These are phyloP conservation scores for Cathartes aura DNA, from an alignment of 2,113 vertebrate genomes.

Conservation along the genomic window DNA sequence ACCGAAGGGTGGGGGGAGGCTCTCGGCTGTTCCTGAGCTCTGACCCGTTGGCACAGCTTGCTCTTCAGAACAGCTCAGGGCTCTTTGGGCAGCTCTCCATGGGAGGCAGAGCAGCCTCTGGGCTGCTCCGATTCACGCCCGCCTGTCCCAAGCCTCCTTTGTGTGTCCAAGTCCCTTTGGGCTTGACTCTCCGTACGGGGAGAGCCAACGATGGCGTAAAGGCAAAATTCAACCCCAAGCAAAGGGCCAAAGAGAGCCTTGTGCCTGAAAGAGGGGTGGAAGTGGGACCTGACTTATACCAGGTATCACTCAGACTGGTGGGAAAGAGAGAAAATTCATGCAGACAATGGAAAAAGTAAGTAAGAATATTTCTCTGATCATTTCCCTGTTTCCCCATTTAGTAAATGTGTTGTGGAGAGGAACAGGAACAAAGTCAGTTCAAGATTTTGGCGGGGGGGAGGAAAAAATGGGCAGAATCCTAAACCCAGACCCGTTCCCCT, in stretches of 20 bases:
- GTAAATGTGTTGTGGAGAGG: not conserved
- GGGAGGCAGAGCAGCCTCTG: not conserved
- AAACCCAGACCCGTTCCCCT: not conserved
- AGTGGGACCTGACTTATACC: not conserved
- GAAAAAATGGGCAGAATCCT: not conserved
- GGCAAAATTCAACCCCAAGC: not conserved
- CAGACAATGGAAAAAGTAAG: not conserved
- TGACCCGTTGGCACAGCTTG: not conserved
- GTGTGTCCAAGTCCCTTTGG: not conserved
- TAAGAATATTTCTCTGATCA: not conserved
- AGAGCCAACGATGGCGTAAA: not conserved
- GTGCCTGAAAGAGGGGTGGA: not conserved
- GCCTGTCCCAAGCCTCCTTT: not conserved
- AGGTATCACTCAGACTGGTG: not conserved
- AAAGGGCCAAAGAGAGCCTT: not conserved
- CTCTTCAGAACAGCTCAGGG: not conserved
- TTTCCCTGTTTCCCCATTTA: not conserved
- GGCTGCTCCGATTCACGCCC: too few species aligned
- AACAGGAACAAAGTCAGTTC: not conserved
- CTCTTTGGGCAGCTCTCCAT: not conserved
- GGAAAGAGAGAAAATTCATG: not conserved
- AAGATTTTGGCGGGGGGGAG: not conserved
- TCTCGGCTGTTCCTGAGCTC: not conserved
- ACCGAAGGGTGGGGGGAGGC: not conserved
- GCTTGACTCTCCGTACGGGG: rapidly evolving